phyloP scores from a whole-genome alignment of 1,140 invertebrate genomes.

The Telenomus remus region DNA sequence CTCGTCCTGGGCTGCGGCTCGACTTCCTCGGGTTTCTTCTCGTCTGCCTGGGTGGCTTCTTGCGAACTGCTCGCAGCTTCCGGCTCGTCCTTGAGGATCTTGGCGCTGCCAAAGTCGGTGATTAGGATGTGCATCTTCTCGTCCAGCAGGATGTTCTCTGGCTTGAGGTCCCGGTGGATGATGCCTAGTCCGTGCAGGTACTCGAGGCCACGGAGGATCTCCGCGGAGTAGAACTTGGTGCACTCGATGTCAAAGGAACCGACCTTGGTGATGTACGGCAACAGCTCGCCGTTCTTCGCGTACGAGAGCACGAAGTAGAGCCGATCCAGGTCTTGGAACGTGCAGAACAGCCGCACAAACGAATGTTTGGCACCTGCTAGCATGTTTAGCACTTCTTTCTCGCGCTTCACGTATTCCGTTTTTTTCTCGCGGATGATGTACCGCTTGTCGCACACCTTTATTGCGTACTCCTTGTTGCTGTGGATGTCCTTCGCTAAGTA shows the following conservation, averaged over 20 bases:
- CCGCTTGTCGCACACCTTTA: conserved; percentile 96
- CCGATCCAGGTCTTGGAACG: conserved; percentile 95
- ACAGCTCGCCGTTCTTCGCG: conserved; percentile 94
- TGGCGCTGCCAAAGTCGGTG: conserved; percentile 98
- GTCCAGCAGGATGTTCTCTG: conserved; percentile 92
- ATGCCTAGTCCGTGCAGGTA: conserved; percentile 93
- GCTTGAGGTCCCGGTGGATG: conserved; percentile 94
- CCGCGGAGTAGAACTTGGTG: conserved; percentile 94
- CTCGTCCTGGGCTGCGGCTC: conserved; percentile 62
- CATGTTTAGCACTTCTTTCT: conserved; percentile 92
- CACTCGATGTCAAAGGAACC: conserved; percentile 92
- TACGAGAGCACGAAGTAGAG: conserved; percentile 98
- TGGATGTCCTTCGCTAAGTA: conserved; percentile 95
- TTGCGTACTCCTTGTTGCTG: conserved; percentile 92
- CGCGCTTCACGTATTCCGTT: conserved; percentile 92
- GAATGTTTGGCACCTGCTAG: conserved; percentile 83
- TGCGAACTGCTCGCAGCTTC: conserved; percentile 55
- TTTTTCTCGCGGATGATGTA: conserved; percentile 95
- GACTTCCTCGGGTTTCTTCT: conserved; percentile 69
- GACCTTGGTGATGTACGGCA: conserved; percentile 93
- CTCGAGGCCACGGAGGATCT: conserved; percentile 93
- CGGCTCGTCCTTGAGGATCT: conserved; percentile 81
- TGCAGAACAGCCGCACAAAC: conserved; percentile 95
- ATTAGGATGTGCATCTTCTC: conserved; percentile 97
- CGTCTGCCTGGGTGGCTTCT: conserved; percentile 67